Evolutionary conservation across 2,888 invertebrate species (phyloP), one percentile per base, ranked within the genome.

Genomic region (Strigamia transsilvanica): DNA sequence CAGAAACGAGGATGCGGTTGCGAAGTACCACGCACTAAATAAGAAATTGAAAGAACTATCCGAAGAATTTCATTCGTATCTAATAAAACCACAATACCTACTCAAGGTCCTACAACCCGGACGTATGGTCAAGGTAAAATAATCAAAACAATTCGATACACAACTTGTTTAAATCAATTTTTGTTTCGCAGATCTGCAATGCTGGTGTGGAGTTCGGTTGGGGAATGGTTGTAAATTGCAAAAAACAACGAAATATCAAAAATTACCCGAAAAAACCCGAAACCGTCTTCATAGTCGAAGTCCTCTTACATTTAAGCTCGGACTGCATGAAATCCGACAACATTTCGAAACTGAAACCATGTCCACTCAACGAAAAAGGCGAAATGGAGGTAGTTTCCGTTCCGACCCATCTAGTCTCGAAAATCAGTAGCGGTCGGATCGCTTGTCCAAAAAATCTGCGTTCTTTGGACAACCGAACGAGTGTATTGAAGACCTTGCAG

Each of bases 71-170:
- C 91, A 94, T 38, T 89, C 90, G 0, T 96, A 92, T 88, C 91
- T 98, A 84, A 95, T 94, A 0, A 93, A 93, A 86, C 95, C 98
- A 0, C 92, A 94, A 87, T 94, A 97, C 88, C 89, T 99, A 38
- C 91, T 97, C 84, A 98, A 98, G 0, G 99, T 98, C 89, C 89
- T 99, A 83, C 96, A 98, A 87, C 95, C 97, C 0, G 99, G 99
- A 0, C 90, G 99, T 86, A 90, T 99, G 85, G 91, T 99, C 13
- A 95, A 96, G 90, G 96, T 98, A 87, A 34, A 34, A n/a, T n/a
- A 34, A 34, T 34, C 7, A 5, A 34, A 21, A 78, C 2, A 27
- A 78, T 27, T 7, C 3, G 3, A 10, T 34, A 7, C 4, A 46
- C 23, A 23, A 32, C n/a, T n/a, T 27, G 9, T 12, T 80, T 27